Evolutionary conservation across 1,140 invertebrate genomes (phyloP).

Genomic region (Drosophila nikananu): DNA sequence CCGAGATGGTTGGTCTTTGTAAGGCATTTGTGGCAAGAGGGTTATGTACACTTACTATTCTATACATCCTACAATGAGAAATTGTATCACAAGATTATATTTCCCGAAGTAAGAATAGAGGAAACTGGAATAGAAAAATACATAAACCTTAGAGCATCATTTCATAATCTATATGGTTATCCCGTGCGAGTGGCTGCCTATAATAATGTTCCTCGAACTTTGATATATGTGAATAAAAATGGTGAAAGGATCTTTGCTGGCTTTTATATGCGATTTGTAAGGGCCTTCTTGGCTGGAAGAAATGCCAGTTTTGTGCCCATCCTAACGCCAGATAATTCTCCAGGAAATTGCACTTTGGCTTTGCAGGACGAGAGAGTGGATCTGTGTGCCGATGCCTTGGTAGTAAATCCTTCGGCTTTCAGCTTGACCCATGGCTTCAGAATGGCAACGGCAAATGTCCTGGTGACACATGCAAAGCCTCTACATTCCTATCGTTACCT

Average conservation of each 20-base stretch:
- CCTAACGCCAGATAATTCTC: conserved; percentile 31
- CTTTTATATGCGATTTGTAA: conserved; percentile 57
- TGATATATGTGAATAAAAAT: conserved; percentile 37
- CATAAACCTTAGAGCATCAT: background rate
- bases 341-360: conserved; percentile 42
- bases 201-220: conserved; percentile 42
- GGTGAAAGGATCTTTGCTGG: conserved; percentile 37
- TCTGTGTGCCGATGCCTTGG: conserved; percentile 60
- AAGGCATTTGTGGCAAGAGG: conserved; percentile 23
- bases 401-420: conserved; percentile 21
- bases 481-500: conserved; percentile 60
- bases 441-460: conserved; percentile 55
- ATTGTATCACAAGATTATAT: conserved; percentile 49
- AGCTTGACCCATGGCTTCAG: conserved; percentile 41
- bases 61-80: background rate
- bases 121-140: conserved; percentile 23
- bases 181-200: conserved; percentile 55
- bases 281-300: conserved; percentile 24
- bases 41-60: conserved; percentile 48
- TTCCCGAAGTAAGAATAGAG: conserved; percentile 18
- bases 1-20: conserved; percentile 39
- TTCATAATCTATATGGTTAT: conserved; percentile 32
- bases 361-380: conserved; percentile 39
- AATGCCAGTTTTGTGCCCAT: conserved; percentile 61
- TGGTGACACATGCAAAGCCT: conserved; percentile 54